Evolutionary conservation across 2,888 invertebrate genomes (phyloP).

Genomic region (Andrena hattorfiana): DNA sequence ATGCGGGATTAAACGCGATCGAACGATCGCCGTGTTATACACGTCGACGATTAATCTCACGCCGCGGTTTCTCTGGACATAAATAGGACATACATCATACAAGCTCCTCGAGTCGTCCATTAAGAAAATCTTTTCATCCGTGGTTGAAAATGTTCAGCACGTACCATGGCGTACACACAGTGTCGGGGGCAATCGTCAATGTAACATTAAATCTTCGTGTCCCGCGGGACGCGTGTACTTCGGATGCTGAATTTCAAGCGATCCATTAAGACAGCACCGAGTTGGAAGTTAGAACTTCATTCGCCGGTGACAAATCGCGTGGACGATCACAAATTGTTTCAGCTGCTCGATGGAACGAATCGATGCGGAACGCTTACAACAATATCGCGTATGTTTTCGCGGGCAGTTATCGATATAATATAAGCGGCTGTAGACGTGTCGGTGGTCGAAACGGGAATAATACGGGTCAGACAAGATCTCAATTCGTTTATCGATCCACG

Average conservation of each 20-base stretch:
- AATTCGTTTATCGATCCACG: conserved; percentile 56
- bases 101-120: conserved; percentile 47
- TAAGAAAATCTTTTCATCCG: conserved; percentile 58
- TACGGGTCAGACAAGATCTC: conserved; percentile 51
- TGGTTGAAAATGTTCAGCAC: conserved; percentile 8
- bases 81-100: conserved; percentile 57
- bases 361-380: conserved; percentile 62
- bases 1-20: conserved; percentile 59
- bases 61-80: conserved; percentile 47
- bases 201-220: conserved; percentile 49
- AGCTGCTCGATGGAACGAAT: conserved; percentile 26
- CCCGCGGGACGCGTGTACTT: conserved; percentile 17
- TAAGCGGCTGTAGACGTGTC: background rate
- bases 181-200: conserved; percentile 34
- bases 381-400: conserved; percentile 60
- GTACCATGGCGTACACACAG: conserved; percentile 2
- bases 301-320: conserved; percentile 51
- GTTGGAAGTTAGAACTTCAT: conserved; percentile 31
- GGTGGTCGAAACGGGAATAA: conserved; percentile 41
- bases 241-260: conserved; percentile 27
- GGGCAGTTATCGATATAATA: conserved; percentile 35
- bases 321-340: conserved; percentile 48
- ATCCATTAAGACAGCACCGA: conserved; percentile 29
- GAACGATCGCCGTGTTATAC: conserved; percentile 42
- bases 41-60: conserved; percentile 60